Evolutionary conservation across 2,113 vertebrate species (phyloP).

Genomic region (Xiphias gladius): DNA sequence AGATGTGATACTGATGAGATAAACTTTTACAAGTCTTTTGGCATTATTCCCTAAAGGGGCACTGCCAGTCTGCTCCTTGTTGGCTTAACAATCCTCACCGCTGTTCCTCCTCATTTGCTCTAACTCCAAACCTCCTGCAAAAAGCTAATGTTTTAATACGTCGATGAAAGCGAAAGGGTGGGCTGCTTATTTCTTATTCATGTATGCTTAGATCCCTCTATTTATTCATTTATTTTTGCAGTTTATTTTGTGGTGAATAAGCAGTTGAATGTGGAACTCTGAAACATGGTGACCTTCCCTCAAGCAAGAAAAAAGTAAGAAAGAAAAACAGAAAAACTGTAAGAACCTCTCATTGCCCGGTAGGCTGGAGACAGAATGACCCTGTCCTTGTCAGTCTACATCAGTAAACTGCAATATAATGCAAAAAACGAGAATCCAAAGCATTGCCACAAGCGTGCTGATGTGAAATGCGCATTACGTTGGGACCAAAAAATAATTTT

Average conservation of each 20-base stretch:
- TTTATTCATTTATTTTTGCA: background rate
- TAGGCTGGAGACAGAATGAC: background rate
- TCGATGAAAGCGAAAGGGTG: background rate
- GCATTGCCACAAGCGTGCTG: background rate
- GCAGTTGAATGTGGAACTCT: conserved; percentile 6
- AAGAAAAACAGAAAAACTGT: too few relatives aligned
- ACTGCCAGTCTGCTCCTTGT: conserved; percentile 8
- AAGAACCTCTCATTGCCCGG: background rate
- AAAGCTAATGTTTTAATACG: background rate
- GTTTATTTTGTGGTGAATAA: conserved; percentile 28
- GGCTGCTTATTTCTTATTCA: conserved; percentile 29
- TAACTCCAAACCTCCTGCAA: background rate
- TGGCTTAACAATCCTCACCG: conserved; percentile 16
- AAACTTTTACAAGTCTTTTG: conserved; percentile 13
- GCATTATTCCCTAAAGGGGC: conserved; percentile 2
- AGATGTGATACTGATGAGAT: background rate
- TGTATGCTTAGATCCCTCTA: conserved; percentile 36
- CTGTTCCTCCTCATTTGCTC: conserved; percentile 8
- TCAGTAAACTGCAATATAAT: conserved; percentile 1
- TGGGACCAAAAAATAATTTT: background rate
- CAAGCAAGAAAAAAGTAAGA: conserved; percentile 22
- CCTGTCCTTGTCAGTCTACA: conserved; percentile 12
- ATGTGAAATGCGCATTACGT: conserved; percentile 20
- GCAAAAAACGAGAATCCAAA: background rate
- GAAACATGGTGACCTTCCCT: conserved; percentile 43